These are phyloP conservation scores for Caenorhabditis tropicalis DNA, from an alignment of 1,140 invertebrate genomes.

Conservation along the genomic window DNA sequence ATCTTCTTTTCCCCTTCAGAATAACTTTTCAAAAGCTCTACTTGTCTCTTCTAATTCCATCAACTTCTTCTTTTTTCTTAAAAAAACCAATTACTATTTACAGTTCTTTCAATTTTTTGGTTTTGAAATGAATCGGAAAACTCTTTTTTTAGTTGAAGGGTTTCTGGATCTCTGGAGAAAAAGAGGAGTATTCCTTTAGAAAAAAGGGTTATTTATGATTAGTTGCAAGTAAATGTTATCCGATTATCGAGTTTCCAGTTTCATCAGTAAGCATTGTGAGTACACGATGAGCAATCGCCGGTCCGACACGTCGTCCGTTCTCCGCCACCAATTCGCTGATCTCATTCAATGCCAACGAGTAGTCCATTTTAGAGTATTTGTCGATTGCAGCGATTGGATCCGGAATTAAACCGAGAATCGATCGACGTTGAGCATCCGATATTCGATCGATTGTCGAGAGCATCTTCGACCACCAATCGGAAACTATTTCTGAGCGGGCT, in stretches of 20 bases:
- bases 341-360: conserved; percentile 10
- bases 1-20: no score
- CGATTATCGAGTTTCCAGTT: conserved; percentile 37
- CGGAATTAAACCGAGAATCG: neutral
- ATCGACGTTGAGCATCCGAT: conserved; percentile 8
- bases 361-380: conserved; percentile 33
- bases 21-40: neutral
- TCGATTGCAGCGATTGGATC: conserved; percentile 14
- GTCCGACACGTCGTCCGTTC: conserved; percentile 33
- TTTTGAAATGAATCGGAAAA: conserved; percentile 35
- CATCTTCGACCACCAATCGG: conserved; percentile 48
- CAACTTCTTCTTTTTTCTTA: neutral
- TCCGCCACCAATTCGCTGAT: conserved; percentile 17
- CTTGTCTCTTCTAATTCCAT: conserved; percentile 17
- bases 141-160: no score
- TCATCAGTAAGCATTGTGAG: conserved; percentile 45
- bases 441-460: conserved; percentile 36
- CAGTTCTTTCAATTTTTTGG: conserved; percentile 11
- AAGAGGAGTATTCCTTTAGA: no score
- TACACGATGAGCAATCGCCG: conserved; percentile 35
- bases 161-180: neutral
- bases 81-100: neutral
- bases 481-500: conserved; percentile 16
- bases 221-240: no score
- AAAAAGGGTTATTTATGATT: no score